Evolutionary conservation across 2,888 invertebrate species (phyloP).

Genomic region (Cyclophora albipunctata): DNA sequence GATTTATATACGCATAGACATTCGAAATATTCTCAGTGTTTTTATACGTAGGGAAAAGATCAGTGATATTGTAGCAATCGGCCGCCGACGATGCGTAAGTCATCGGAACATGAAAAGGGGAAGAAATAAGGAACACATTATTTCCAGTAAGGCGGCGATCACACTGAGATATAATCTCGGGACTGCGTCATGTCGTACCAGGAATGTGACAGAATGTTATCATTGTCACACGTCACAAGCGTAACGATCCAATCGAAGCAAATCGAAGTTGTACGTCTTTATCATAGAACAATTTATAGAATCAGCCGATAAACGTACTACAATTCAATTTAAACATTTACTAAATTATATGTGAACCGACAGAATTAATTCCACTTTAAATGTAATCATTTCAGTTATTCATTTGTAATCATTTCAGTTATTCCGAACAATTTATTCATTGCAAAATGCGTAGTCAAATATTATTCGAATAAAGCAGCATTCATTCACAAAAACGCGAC

Average conservation of each 20-base stretch:
- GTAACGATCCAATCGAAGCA: background rate
- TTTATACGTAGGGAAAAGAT: slow-evolving; percentile 26
- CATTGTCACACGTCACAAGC: slow-evolving; percentile 12
- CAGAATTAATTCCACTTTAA: no score
- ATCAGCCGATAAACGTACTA: no score
- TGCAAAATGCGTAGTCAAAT: no score
- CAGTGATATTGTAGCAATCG: slow-evolving; percentile 36
- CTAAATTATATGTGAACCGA: no score
- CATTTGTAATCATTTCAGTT: no score
- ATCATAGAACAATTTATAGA: no score
- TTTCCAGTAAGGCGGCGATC: slow-evolving; percentile 47
- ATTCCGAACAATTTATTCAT: no score
- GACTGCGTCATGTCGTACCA: slow-evolving; percentile 30
- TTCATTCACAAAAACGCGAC: background rate
- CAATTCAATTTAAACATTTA: no score
- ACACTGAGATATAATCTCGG: slow-evolving; percentile 43
- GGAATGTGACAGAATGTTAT: slow-evolving; percentile 35
- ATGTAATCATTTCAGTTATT: no score
- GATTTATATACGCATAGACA: slow-evolving; percentile 25
- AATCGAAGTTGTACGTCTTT: no score
- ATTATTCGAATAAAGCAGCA: no score
- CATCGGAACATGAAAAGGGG: slow-evolving; percentile 30
- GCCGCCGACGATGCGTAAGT: slow-evolving; percentile 34
- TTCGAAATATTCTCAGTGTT: slow-evolving; percentile 39
- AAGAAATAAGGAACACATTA: slow-evolving; percentile 44